These are phyloP conservation scores for Belonocnema kinseyi DNA, from an alignment of 1,140 invertebrate genomes.

Conservation along the genomic window DNA sequence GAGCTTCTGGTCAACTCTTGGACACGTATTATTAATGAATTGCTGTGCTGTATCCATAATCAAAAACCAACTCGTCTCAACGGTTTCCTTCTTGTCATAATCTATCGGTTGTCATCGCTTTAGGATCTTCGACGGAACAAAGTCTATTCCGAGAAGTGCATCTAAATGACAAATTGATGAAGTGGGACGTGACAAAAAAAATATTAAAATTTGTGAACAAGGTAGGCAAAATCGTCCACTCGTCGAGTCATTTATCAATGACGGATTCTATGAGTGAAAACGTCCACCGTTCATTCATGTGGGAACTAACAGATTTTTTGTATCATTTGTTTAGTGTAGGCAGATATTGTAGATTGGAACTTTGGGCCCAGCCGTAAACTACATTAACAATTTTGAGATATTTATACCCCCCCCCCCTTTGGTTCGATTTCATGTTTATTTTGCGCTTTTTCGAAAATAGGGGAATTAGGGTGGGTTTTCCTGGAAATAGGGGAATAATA, in stretches of 20 bases:
- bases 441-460: too few relatives aligned
- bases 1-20: conserved; percentile 48
- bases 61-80: conserved; percentile 28
- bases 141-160: conserved; percentile 45
- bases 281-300: conserved; percentile 16
- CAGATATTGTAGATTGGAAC: too few relatives aligned
- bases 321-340: not conserved
- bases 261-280: conserved; percentile 10
- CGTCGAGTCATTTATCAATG: conserved; percentile 17
- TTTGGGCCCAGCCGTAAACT: too few relatives aligned
- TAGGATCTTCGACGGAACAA: conserved; percentile 42
- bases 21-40: conserved; percentile 54
- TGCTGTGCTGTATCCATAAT: conserved; percentile 43
- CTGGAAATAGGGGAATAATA: too few relatives aligned
- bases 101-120: conserved; percentile 46
- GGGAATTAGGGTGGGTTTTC: too few relatives aligned
- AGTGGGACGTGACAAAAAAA: not conserved
- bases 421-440: too few relatives aligned
- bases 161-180: conserved; percentile 15
- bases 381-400: too few relatives aligned
- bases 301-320: not conserved
- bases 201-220: conserved; percentile 1
- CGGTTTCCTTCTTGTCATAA: conserved; percentile 41
- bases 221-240: conserved; percentile 16
- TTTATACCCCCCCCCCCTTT: too few relatives aligned